A percentile compares a stretch with the other conserved stretches of the same genome.
Evolutionary conservation across 2,888 invertebrate genomes (phyloP).

Genomic region (Lithophane socia): DNA sequence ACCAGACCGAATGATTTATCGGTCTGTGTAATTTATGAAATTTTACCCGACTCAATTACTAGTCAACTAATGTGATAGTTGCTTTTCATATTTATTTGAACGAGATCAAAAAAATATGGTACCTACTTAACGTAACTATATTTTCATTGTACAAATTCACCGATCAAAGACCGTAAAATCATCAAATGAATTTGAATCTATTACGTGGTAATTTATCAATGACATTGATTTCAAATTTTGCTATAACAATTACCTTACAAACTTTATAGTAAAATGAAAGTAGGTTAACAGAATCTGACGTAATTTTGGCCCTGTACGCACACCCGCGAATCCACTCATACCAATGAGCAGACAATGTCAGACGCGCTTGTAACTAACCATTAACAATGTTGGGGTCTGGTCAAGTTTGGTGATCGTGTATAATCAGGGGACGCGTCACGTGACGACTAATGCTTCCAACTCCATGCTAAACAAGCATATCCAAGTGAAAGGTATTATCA

Average conservation of each 20-base stretch:
- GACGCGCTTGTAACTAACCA: constrained; percentile 45
- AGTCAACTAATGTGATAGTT: neutral
- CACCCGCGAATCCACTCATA: constrained; percentile 67
- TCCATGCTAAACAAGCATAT: constrained; percentile 40
- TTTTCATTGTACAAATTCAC: constrained; percentile 1
- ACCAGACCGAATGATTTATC: constrained; percentile 54
- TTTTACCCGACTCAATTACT: constrained; percentile 17
- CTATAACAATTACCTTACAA: constrained; percentile 68
- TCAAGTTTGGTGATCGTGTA: constrained; percentile 34
- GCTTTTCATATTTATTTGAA: constrained; percentile 7
- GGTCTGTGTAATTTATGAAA: constrained; percentile 58
- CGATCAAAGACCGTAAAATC: constrained; percentile 29
- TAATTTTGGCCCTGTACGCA: constrained; percentile 78
- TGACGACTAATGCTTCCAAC: constrained; percentile 23
- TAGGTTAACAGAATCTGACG: constrained; percentile 78
- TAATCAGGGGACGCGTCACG: constrained; percentile 35
- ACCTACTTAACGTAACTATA: neutral
- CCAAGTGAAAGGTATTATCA: constrained; percentile 54
- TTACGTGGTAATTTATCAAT: constrained; percentile 60
- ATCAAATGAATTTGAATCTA: constrained; percentile 31
- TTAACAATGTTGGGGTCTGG: constrained; percentile 27
- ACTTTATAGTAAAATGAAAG: constrained; percentile 75
- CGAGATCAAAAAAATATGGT: neutral
- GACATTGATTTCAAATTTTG: constrained; percentile 65
- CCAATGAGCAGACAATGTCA: constrained; percentile 55